Evolutionary conservation across 2,888 invertebrate genomes (phyloP).

Genomic region (Pollenia amentaria): DNA sequence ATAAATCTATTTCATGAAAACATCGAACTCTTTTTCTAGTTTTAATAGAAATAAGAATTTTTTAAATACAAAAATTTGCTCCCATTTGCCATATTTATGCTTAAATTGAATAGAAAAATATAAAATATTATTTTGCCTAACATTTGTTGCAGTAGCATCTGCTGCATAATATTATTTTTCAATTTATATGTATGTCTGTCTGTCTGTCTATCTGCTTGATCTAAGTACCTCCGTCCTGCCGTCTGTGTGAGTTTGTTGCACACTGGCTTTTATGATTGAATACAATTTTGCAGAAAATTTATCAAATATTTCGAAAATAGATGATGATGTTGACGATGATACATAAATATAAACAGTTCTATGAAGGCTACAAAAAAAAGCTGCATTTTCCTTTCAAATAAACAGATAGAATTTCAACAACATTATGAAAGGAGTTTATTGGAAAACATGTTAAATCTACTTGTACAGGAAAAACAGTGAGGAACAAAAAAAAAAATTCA

Average conservation of each 20-base stretch:
- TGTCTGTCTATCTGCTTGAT: background rate
- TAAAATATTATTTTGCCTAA: constrained; percentile 13
- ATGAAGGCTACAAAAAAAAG: background rate
- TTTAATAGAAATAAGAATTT: background rate
- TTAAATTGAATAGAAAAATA: constrained; percentile 42
- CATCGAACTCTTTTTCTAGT: background rate
- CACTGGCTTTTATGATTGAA: constrained; percentile 56
- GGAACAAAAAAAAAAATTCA: background rate
- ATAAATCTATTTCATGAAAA: too few relatives aligned
- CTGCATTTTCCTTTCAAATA: constrained; percentile 52
- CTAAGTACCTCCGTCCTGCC: background rate
- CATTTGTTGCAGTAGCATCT: constrained; percentile 44
- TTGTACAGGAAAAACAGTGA: background rate
- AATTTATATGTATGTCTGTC: constrained; percentile 52
- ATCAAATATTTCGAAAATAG: constrained; percentile 61
- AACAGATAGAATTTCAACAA: constrained; percentile 57
- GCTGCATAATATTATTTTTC: constrained; percentile 71
- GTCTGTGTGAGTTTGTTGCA: background rate
- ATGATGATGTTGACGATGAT: constrained; percentile 51
- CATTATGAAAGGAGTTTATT: constrained; percentile 2
- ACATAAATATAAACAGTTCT: constrained; percentile 48
- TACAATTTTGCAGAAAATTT: constrained; percentile 56
- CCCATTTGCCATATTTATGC: constrained; percentile 26
- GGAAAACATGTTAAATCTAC: constrained; percentile 11
- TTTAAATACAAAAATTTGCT: background rate